Evolutionary conservation across 2,113 vertebrate genomes (phyloP).

Genomic region (Engystomops pustulosus): DNA sequence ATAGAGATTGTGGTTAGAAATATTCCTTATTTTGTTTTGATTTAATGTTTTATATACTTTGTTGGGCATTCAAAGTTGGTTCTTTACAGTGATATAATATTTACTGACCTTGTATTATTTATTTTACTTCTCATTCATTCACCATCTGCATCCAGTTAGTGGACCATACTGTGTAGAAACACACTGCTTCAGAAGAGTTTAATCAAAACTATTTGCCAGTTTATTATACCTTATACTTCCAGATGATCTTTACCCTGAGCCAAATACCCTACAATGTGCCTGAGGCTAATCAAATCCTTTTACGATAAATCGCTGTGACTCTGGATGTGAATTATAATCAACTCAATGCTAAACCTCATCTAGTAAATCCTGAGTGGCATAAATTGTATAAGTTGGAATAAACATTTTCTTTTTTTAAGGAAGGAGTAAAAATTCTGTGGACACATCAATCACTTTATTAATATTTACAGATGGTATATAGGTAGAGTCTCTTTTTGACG

Average conservation of each 20-base stretch:
- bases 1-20: too few relatives aligned
- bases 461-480: too few relatives aligned
- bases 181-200: conserved; percentile 29
- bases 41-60: too few relatives aligned
- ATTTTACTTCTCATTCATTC: background rate
- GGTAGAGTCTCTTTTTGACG: too few relatives aligned
- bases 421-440: background rate
- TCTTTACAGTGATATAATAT: background rate
- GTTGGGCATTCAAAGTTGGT: too few relatives aligned
- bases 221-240: conserved; percentile 42
- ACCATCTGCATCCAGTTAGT: conserved; percentile 51
- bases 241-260: conserved; percentile 31
- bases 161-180: conserved; percentile 1
- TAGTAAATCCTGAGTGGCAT: conserved; percentile 9
- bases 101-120: background rate
- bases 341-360: background rate
- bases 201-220: conserved; percentile 58
- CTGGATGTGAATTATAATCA: conserved; percentile 30
- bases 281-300: conserved; percentile 49
- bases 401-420: background rate
- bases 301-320: conserved; percentile 28
- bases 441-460: conserved; percentile 4
- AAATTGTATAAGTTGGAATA: conserved; percentile 3
- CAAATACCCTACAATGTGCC: conserved; percentile 14
- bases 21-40: too few relatives aligned